Base-by-base conservation (phyloP, 2,113 vertebrate genomes). In the Nesoenas mayeri region DNA sequence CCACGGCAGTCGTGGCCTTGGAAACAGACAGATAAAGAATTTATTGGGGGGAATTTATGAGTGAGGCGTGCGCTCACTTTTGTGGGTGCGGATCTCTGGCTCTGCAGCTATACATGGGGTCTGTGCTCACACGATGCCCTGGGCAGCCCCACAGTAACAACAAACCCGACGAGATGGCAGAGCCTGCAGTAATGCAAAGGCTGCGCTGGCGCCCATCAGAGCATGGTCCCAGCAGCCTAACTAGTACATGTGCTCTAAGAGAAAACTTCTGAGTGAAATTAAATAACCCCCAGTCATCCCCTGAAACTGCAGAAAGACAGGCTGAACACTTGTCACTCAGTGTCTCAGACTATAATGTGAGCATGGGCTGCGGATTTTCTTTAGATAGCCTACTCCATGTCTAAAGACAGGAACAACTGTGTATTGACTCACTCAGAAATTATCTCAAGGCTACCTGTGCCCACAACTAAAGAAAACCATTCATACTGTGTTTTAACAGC, bases 111-210 rank as follows among this genome's bases (percentile, higher is more conserved):
- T 15, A 51, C 42, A 13, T 5, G 28, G 71, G 48, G 13, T 40
- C 47, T 57, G 36, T 17, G 21, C 38, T 67, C 58, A 62, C 22
- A 21, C 67, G 13, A 7, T 73, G 15, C 53, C 29, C 48, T 20
- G 22, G 44, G 31, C 54, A 70, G 19, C 44, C 8, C 57, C 40
- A 28, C 22, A 15, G 5, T 50, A 40, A 67, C 8, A 58, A 78
- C 8, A 58, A 78, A 58, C 19, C 7, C 0, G 0, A 24, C 1
- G 13, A 85, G 42, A 32, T 10, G 8, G 3, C 79, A 36, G 64
- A 26, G 6, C 29, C 48, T 61, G 31, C 10, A 7, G 8, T 40
- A 40, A 40, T 40, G 40, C 40, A 40, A 40, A 40, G 40, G 40
- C 40, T 40, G 40, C 40, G 40, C 40, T 40, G 40, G 40, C 5